Evolutionary conservation across 2,888 invertebrate genomes (phyloP).

Genomic region (Meteorus cinctellus): DNA sequence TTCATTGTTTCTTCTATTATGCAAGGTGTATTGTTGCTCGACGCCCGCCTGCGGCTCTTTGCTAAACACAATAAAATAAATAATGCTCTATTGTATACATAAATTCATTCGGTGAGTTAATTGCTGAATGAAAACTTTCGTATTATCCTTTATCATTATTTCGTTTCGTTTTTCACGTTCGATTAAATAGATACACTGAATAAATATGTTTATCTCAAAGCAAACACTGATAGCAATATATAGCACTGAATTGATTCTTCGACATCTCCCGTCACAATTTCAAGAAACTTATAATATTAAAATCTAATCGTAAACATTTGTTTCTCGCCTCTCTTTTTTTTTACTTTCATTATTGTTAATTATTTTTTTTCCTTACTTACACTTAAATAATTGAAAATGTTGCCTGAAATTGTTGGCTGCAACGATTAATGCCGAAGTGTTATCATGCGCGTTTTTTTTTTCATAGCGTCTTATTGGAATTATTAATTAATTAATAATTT

Average conservation of each 20-base stretch:
- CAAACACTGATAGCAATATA: slow-evolving; percentile 4
- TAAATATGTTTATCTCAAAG: not conserved
- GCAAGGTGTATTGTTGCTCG: not conserved
- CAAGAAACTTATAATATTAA: slow-evolving; percentile 12
- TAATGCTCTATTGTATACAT: slow-evolving; percentile 20
- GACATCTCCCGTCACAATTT: slow-evolving; percentile 20
- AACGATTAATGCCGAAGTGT: slow-evolving; percentile 3
- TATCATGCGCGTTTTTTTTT: not conserved
- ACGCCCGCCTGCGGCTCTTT: slow-evolving; percentile 31
- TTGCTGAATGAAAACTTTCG: not conserved
- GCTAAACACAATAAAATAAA: slow-evolving; percentile 10
- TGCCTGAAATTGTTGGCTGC: slow-evolving; percentile 34
- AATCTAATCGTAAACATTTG: slow-evolving; percentile 5
- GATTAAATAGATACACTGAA: slow-evolving; percentile 10
- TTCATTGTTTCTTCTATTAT: slow-evolving; percentile 17
- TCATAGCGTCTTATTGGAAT: slow-evolving; percentile 11
- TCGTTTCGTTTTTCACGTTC: not conserved
- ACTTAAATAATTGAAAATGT: not conserved
- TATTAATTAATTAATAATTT: not conserved
- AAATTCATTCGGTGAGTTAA: slow-evolving; percentile 3
- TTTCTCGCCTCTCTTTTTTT: not conserved
- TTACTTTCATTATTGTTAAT: slow-evolving; percentile 29
- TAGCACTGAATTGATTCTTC: slow-evolving; percentile 1
- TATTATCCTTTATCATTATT: not conserved
- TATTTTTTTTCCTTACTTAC: not conserved